Conservation (phyloP, 1,140 invertebrate species). For the Bathynomus jamesi region DNA sequence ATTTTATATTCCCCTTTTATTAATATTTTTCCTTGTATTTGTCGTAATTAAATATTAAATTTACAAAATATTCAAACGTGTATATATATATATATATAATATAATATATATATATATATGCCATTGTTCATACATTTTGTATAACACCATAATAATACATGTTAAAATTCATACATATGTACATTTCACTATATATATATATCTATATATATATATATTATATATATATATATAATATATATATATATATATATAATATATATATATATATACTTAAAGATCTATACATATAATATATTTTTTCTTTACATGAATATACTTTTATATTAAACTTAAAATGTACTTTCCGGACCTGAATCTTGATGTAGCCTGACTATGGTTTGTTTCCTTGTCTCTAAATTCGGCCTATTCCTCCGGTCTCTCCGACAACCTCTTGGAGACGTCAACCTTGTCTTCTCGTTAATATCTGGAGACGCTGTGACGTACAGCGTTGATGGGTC, state of each 20-base stretch:
- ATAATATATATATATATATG: background rate
- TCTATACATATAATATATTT: background rate
- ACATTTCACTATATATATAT: background rate
- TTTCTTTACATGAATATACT: background rate
- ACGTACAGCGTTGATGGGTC: conserved; percentile 23
- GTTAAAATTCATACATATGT: background rate
- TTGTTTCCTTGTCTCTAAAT: conserved; percentile 10
- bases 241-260: background rate
- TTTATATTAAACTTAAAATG: conserved; percentile 4
- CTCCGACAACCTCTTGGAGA: background rate
- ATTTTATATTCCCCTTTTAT: too few relatives aligned
- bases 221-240: background rate
- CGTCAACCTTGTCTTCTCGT: conserved; percentile 25
- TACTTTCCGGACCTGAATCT: conserved; percentile 9
- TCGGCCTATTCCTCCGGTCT: background rate
- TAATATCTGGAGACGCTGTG: conserved; percentile 25
- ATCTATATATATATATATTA: background rate
- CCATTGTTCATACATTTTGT: too few relatives aligned
- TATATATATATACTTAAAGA: background rate
- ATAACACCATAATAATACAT: too few relatives aligned
- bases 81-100: background rate
- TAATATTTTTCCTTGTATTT: too few relatives aligned
- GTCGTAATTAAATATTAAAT: background rate
- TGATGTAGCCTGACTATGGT: conserved; percentile 6
- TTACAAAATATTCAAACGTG: background rate